Evolutionary conservation across 2,888 invertebrate species (phyloP), one percentile per base, ranked within the genome.

Genomic region (Mesoligia furuncula): DNA sequence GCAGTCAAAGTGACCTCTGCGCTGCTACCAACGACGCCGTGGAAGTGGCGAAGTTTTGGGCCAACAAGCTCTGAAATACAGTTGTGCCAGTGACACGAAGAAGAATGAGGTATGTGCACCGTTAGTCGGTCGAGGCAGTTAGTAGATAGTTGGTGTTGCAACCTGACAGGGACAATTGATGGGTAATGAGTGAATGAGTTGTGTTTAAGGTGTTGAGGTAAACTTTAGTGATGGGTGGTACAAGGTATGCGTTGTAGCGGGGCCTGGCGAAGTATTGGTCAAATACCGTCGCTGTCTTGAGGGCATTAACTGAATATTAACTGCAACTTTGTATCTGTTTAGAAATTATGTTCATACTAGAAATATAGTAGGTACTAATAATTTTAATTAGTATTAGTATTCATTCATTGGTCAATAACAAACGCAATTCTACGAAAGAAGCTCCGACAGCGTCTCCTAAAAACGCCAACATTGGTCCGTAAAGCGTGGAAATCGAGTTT

Each of bases 131-230:
- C 61, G 15, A 17, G 48, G 8, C 51, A 71, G 83, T 70, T 48
- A 51, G 15, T 15, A 48, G 48, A 70, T 39, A 65, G 42, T 70
- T 77, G n/a, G 39, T 62, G 70, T 57, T 62, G 51, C 13, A 8
- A 76, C 59, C 45, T 39, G 83, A 76, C 78, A 67, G 78, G 6
- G 27, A 77, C 61, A 67, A 36, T 59, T 65, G 59, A 39, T 61
- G 31, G 65, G 69, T 75, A 64, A 80, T 77, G 39, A 67, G 42
- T 27, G 48, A 48, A 67, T 78, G 80, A 83, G 61, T 80, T 71
- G 68, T 83, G 83, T 67, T 67, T 59, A 57, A 72, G 68, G 61
- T 62, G 36, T 69, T n/a, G 68, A 74, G 65, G 65, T 69, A 69
- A 75, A 65, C 8, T 36, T 59, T 69, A 27, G 42, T 65, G 36